phyloP scores from a whole-genome alignment of 2,888 invertebrate species.

The Entomobrya proxima region DNA sequence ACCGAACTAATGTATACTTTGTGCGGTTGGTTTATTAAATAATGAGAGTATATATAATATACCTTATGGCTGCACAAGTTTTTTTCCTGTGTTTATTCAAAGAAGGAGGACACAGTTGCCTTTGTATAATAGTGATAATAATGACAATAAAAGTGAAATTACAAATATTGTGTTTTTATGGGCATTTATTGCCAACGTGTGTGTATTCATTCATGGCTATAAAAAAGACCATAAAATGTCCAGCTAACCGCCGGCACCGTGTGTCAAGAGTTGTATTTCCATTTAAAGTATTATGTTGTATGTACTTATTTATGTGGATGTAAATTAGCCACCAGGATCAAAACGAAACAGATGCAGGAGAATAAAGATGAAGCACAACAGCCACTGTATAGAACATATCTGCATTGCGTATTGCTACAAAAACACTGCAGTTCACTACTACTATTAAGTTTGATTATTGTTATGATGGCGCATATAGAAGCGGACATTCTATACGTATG shows the following conservation, averaged over 20 bases:
- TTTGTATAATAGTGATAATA: constrained; percentile 43
- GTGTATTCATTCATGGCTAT: constrained; percentile 36
- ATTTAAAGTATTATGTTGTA: constrained; percentile 26
- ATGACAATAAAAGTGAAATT: constrained; percentile 64
- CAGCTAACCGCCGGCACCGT: constrained; percentile 47
- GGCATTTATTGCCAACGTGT: constrained; percentile 49
- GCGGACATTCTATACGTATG: neutral
- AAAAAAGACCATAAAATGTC: constrained; percentile 62
- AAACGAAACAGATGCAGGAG: constrained; percentile 3
- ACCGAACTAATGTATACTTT: neutral
- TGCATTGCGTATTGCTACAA: constrained; percentile 28
- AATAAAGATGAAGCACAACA: neutral
- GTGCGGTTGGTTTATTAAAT: neutral
- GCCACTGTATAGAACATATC: neutral
- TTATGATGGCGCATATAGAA: neutral
- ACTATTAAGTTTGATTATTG: neutral
- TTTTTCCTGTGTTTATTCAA: neutral
- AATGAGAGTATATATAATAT: neutral
- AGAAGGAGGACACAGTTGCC: constrained; percentile 42
- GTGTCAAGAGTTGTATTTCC: constrained; percentile 17
- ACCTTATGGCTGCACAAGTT: neutral
- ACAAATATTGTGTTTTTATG: constrained; percentile 63
- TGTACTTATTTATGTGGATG: constrained; percentile 32
- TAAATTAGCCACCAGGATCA: constrained; percentile 48
- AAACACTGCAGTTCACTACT: neutral